Evolutionary conservation across 2,113 vertebrate genomes (phyloP).

Genomic region (Spea multiplicata): DNA sequence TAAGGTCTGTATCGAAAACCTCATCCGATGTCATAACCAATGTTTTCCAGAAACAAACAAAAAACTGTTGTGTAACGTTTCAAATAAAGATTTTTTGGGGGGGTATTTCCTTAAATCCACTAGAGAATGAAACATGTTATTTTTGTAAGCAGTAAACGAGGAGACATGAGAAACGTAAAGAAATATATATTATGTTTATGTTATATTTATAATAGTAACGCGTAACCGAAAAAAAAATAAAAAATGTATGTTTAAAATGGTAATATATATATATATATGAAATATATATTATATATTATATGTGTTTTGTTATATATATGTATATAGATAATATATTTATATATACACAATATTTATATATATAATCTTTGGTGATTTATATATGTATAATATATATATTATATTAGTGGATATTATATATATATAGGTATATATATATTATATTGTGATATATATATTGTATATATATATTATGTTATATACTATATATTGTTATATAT

Average conservation of each 20-base stretch:
- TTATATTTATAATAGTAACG: slow-evolving; percentile 13
- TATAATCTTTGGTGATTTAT: too few species aligned
- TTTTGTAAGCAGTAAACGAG: slow-evolving; percentile 23
- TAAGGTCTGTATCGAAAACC: too few species aligned
- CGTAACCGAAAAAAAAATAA: background rate
- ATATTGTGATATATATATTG: background rate
- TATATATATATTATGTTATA: background rate
- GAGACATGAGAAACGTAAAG: background rate
- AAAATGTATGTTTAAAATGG: background rate
- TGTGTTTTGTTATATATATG: too few species aligned
- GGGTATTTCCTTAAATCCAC: too few species aligned
- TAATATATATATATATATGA: slow-evolving; percentile 1
- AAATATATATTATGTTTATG: slow-evolving; percentile 11
- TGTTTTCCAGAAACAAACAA: too few species aligned
- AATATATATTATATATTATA: background rate
- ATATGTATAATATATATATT: background rate
- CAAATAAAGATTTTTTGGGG: too few species aligned
- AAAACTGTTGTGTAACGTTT: too few species aligned
- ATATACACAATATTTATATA: too few species aligned
- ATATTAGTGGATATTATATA: background rate
- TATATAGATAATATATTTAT: too few species aligned
- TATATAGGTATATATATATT: background rate
- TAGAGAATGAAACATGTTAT: slow-evolving; percentile 1
- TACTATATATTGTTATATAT: background rate
- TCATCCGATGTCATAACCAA: too few species aligned